These are phyloP conservation scores for Palythoa grandis DNA, from an alignment of 92 coral and sea anemone genomes.

Conservation along the genomic window DNA sequence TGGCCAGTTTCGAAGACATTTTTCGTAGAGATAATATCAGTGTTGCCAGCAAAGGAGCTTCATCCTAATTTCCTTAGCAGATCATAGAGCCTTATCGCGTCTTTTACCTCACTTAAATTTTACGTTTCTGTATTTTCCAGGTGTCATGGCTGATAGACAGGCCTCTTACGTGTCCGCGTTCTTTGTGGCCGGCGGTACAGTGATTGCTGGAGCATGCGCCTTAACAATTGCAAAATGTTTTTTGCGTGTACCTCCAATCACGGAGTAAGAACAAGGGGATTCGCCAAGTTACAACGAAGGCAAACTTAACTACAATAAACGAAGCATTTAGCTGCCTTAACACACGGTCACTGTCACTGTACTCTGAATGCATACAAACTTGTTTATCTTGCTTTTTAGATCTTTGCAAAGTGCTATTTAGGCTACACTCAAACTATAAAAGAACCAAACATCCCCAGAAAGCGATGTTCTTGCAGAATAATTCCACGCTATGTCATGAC, in stretches of 20 bases:
- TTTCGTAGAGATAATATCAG: no score
- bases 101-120: neutral
- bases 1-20: no score
- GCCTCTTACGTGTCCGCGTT: neutral
- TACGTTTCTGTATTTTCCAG: neutral
- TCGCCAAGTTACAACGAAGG: neutral
- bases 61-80: no score
- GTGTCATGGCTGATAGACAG: neutral
- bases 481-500: no score
- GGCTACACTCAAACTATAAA: no score
- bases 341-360: neutral
- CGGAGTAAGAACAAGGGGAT: constrained; percentile 13
- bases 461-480: no score
- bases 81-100: no score
- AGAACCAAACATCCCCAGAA: no score
- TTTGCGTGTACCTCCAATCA: neutral
- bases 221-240: constrained; percentile 17
- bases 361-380: neutral
- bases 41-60: no score
- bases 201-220: constrained; percentile 35
- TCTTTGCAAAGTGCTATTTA: no score
- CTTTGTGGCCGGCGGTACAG: constrained; percentile 33
- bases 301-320: neutral
- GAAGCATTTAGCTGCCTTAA: neutral
- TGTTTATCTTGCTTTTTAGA: no score